A percentile compares a stretch with the other conserved stretches of the same genome.
Conservation (phyloP, 2,888 invertebrate species). For the Nomada ferruginata region DNA sequence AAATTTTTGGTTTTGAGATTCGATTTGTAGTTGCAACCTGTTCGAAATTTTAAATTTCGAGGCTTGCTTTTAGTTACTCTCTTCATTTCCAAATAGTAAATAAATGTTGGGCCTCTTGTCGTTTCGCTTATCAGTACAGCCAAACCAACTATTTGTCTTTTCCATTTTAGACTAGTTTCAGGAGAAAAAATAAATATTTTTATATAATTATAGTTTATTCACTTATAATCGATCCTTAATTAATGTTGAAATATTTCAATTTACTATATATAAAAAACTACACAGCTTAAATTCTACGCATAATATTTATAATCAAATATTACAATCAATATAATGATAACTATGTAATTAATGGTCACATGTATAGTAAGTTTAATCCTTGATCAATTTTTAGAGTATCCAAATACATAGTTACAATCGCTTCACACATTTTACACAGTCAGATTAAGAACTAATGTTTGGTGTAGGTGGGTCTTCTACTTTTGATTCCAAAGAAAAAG, state of each 20-base stretch:
- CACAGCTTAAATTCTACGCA: conserved; percentile 37
- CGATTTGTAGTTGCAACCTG: too few species aligned
- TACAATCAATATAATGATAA: conserved; percentile 26
- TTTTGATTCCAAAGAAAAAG: conserved; percentile 98
- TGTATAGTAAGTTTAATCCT: conserved; percentile 7
- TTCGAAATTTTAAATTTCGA: too few species aligned
- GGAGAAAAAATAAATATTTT: neutral
- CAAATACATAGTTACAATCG: conserved; percentile 17
- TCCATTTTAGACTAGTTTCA: conserved; percentile 17
- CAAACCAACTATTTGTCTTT: neutral
- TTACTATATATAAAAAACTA: conserved; percentile 23
- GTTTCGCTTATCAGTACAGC: too few species aligned
- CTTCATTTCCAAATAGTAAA: too few species aligned
- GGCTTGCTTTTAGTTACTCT: too few species aligned
- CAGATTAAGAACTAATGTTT: conserved; percentile 60
- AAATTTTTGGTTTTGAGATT: too few species aligned
- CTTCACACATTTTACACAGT: neutral
- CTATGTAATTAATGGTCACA: neutral
- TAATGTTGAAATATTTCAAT: conserved; percentile 5
- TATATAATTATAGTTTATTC: conserved; percentile 42
- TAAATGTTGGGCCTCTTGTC: too few species aligned
- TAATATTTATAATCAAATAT: conserved; percentile 24
- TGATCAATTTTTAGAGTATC: conserved; percentile 30
- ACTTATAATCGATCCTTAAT: conserved; percentile 7
- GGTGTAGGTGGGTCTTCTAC: conserved; percentile 87